Evolutionary conservation across 1,140 invertebrate genomes (phyloP).

Genomic region (Ectropis grisescens): DNA sequence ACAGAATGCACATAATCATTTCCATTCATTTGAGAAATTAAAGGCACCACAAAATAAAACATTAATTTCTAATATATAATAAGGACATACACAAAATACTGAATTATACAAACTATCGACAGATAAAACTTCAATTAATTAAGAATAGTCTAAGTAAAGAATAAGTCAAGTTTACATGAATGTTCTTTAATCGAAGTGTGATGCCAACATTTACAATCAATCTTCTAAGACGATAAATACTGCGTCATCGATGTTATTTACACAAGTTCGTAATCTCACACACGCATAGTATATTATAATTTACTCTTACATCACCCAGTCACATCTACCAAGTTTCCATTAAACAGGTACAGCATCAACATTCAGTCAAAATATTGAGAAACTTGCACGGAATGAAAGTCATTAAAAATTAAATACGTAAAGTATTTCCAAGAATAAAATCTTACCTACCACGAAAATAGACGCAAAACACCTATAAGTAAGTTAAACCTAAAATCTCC

Average conservation of each 20-base stretch:
- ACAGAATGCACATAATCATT: no score
- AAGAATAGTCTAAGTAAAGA: conserved; percentile 15
- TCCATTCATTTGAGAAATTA: conserved; percentile 48
- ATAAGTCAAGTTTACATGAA: conserved; percentile 11
- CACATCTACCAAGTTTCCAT: conserved; percentile 21
- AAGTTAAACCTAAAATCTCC: conserved; percentile 49
- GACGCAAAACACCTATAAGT: conserved; percentile 30
- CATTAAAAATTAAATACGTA: conserved; percentile 57
- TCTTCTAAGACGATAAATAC: conserved; percentile 8
- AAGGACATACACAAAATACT: conserved; percentile 47
- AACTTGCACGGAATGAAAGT: conserved; percentile 64
- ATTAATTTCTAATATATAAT: conserved; percentile 24
- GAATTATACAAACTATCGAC: conserved; percentile 24
- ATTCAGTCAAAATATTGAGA: conserved; percentile 51
- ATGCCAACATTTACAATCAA: conserved; percentile 23
- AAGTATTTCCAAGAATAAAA: conserved; percentile 55
- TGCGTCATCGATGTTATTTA: conserved; percentile 27
- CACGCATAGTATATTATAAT: conserved; percentile 11
- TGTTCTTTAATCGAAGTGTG: conserved; percentile 20
- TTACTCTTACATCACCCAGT: conserved; percentile 18
- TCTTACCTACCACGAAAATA: conserved; percentile 47
- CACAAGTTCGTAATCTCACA: conserved; percentile 24
- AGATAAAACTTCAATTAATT: conserved; percentile 24
- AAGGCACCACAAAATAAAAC: conserved; percentile 52
- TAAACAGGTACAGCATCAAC: conserved; percentile 43